Base-by-base conservation (phyloP, 2,888 invertebrate genomes). In the Synanthedon myopaeformis region DNA sequence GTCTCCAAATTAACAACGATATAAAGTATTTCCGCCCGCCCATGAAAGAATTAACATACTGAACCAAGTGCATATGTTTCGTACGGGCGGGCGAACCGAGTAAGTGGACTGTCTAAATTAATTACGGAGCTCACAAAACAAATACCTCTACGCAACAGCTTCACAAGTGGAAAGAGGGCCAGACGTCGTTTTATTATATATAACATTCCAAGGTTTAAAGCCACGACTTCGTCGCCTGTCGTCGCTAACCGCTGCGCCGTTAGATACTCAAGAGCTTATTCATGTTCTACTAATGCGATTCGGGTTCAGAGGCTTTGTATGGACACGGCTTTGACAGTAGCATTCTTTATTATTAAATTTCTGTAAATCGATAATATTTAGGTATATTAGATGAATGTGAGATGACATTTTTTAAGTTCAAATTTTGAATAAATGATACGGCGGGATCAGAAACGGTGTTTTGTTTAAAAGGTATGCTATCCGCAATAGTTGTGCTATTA, bases 61-160 rank as follows among this genome's bases (percentile, higher is more conserved):
- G 63, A 68, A 69, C 68, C 69, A 63, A 73, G 64, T 73, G 74
- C 72, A 76, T 72, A 65, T 76, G 77, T 74, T 73, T 70, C 64
- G 68, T 45, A 65, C 61, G 69, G 73, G 65, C 61, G 63, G 70
- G 68, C 67, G 69, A 69, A 67, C 61, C 62, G 72, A 69, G 65
- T 78, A 77, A 81, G 81, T 78, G 81, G 78, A 73, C 78, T 79
- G 81, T 79, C 80, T 76, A 74, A 83, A 84, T 82, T 83, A 86
- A 85, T 85, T 83, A 83, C 76, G 70, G 67, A 73, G 76, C 76
- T 75, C 76, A 69, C 54, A 53, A 55, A 57, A 71, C 61, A 65
- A 67, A 65, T 62, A 62, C 63, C 65, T 69, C 65, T 69, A 59
- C 58, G 57, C 69, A 80, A 76, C 78, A 63, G 74, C 73, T 78